Conservation (phyloP, 2,888 invertebrate species). For the Microctonus brassicae region DNA sequence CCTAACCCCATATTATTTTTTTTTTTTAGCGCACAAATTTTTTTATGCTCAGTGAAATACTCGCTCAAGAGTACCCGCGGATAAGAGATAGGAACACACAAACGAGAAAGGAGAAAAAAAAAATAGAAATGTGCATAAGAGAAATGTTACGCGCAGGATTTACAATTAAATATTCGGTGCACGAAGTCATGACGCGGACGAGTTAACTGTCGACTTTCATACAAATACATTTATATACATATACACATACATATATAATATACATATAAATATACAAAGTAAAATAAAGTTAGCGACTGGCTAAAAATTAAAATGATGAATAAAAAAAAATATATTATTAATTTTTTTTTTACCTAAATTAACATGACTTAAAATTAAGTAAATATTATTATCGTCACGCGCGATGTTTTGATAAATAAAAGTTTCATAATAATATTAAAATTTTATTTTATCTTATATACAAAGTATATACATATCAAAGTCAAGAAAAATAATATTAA, state of each 20-base stretch:
- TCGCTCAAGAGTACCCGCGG: constrained; percentile 9
- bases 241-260: constrained; percentile 13
- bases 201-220: constrained; percentile 40
- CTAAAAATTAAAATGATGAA: not conserved
- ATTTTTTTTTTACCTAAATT: not conserved
- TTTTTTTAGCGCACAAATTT: constrained; percentile 30
- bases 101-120: constrained; percentile 15
- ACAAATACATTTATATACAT: constrained; percentile 22
- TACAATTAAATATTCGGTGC: constrained; percentile 44
- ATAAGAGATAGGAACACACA: not conserved
- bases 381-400: not conserved
- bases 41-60: constrained; percentile 26
- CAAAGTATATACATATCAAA: no score
- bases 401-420: not conserved
- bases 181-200: constrained; percentile 32
- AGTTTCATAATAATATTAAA: no score
- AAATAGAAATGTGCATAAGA: not conserved
- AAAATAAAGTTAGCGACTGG: constrained; percentile 3
- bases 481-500: no score
- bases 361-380: not conserved
- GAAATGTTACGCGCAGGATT: constrained; percentile 25
- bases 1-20: constrained; percentile 15
- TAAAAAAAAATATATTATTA: not conserved
- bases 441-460: no score
- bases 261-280: not conserved